Base-by-base conservation (phyloP, 1,140 invertebrate genomes). In the Reticulitermes speratus region DNA sequence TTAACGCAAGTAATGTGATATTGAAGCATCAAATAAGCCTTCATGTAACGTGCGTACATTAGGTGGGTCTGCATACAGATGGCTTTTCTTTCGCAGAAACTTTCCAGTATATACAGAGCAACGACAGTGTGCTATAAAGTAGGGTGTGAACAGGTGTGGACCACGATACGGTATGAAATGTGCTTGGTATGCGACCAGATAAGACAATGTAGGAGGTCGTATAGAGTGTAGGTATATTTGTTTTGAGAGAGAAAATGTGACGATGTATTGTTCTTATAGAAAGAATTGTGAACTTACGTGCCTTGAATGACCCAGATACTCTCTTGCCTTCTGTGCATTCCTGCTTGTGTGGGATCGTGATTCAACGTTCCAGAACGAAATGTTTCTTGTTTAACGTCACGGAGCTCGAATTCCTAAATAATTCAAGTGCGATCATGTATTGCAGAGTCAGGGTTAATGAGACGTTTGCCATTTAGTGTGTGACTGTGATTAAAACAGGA, bases 201-300 rank as follows among this genome's bases (percentile, higher is more conserved):
- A 23, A 6, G 55, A 59, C 2, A 23, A 59, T 59, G 21, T 23
- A 59, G 7, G 21, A 5, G 55, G 55, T 59, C 55, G 55, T n/a
- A 2, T 9, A 75, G 65, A 75, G 19, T 5, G 14, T 16, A 12
- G 11, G 59, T 23, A n/a, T 19, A 16, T 14, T 75, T 30, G 65
- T 75, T 75, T 75, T 75, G 65, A n/a, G 65, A 75, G 65, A 75
- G 25, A 75, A 75, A 75, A n/a, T 75, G 65, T 30, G n/a, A 30
- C 65, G 14, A 75, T 25, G 16, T 75, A 30, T 30, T 75, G 25
- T 75, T 75, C 65, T 30, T 11, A 30, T 3, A 25, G 7, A 30
- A 14, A n/a, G 65, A 30, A 30, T 25, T 75, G 25, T 30, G 65
- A 25, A 75, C 65, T 75, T 75, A 6, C n/a, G 65, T 30, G 25